Conservation (phyloP, 2,113 vertebrate species). For the Tragelaphus imberbis region DNA sequence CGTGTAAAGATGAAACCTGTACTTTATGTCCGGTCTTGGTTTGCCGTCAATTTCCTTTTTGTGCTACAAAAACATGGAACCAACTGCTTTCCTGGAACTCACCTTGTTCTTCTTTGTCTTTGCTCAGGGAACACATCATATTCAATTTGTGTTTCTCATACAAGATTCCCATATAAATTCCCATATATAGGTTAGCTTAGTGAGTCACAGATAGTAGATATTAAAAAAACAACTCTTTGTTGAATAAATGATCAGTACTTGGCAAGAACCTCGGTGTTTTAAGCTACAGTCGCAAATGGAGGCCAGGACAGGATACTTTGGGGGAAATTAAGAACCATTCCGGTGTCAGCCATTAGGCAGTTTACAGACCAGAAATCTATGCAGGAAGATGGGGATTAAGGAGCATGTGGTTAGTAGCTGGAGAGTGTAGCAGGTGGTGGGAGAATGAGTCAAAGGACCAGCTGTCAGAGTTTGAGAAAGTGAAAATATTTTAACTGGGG, state of each 20-base stretch:
- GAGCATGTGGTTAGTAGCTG: neutral
- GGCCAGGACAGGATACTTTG: neutral
- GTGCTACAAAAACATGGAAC: neutral
- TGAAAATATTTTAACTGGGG: neutral
- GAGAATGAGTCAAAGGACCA: neutral
- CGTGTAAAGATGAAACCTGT: neutral
- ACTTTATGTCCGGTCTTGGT: neutral
- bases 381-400: neutral
- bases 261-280: neutral
- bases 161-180: neutral
- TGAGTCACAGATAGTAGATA: neutral
- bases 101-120: neutral
- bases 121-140: neutral
- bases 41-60: neutral
- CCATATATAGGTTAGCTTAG: neutral
- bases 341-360: neutral
- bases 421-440: neutral
- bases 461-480: neutral
- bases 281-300: neutral
- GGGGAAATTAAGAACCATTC: neutral
- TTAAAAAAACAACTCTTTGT: neutral
- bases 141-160: neutral
- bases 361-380: neutral
- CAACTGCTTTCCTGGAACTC: neutral
- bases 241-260: neutral